Evolutionary conservation across 2,797 vertebrate species (phyloP), one percentile per base, ranked within the genome.

Genomic region (Vultur gryphus): DNA sequence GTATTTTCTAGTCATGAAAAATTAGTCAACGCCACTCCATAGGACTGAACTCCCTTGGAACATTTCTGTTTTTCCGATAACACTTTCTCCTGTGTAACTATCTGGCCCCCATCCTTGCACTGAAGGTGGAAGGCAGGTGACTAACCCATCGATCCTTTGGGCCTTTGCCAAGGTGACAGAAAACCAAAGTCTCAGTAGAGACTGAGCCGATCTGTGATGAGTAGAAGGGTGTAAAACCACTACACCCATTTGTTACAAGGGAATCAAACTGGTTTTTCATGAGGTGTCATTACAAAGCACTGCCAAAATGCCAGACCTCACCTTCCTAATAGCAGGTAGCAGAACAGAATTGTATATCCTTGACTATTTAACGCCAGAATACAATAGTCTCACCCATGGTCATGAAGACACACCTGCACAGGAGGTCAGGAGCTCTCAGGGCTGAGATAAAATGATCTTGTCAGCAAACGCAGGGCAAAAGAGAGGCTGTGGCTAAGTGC

Each of bases 251-350:
- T 66, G 58, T 94, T 86, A 93, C 61, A 15, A 95, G 94, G 94
- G 89, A 82, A 97, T 39, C 92, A 43, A 94, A 97, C 95, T 89
- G 96, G 94, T 97, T 97, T 97, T 96, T 93, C 93, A 3, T 11
- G 81, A 57, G 83, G 57, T 20, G 82, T 88, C 93, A 62, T 7
- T 49, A 16, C 75, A 12, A 23, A 58, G 80, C 37, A 5, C 54
- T 69, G 84, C 93, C 88, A 83, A 66, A 59, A 85, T 0, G 62
- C 91, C 89, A 57, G 94, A 7, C 71, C 90, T 95, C 94, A 64
- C 93, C 90, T 95, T 5, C 71, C 93, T 87, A 64, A 84, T 23
- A 75, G 88, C 94, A 91, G 78, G 94, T 23, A 51, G 88, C 86
- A 75, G 85, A 88, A 14, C 5, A n/a, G 69, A n/a, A 19, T 3